Percentiles rank a stretch among this genome's conserved stretches.
Evolutionary conservation across 2,797 vertebrate species (phyloP).

Genomic region (Anguilla anguilla): DNA sequence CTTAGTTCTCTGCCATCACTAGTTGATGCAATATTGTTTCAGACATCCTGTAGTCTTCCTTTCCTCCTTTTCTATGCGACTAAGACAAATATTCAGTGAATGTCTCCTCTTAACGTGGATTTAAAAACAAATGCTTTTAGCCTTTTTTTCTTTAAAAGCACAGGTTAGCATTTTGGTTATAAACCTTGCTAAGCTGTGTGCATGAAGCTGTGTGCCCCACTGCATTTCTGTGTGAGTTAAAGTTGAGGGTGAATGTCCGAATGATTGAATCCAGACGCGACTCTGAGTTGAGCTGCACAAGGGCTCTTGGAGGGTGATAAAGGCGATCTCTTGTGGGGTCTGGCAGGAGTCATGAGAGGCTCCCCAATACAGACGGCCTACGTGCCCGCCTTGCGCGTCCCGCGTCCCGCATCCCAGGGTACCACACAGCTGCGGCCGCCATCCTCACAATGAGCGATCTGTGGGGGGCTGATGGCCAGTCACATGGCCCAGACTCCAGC

Average conservation of each 20-base stretch:
- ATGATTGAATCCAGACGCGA: not conserved
- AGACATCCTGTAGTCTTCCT: not conserved
- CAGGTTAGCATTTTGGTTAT: not conserved
- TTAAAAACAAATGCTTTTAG: not conserved
- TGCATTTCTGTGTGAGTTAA: not conserved
- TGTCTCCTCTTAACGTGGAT: not conserved
- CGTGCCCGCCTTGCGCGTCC: not conserved
- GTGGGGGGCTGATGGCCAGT: not conserved
- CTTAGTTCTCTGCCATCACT: not conserved
- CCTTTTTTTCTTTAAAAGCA: not conserved
- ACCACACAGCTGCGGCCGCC: conserved; percentile 12
- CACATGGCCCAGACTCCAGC: conserved; percentile 10
- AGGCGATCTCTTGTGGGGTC: not conserved
- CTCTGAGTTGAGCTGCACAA: not conserved
- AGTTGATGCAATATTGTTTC: not conserved
- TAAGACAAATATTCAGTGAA: not conserved
- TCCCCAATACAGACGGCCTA: not conserved
- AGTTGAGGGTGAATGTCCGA: not conserved
- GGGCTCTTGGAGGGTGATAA: not conserved
- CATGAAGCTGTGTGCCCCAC: not conserved
- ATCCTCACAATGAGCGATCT: conserved; percentile 28
- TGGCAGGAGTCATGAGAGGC: conserved; percentile 16
- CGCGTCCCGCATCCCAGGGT: not conserved
- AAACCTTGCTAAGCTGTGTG: not conserved
- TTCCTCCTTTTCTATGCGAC: too few species aligned